These are phyloP conservation scores for Gallinago solitaria DNA, from an alignment of 2,797 vertebrate genomes.

Conservation along the genomic window DNA sequence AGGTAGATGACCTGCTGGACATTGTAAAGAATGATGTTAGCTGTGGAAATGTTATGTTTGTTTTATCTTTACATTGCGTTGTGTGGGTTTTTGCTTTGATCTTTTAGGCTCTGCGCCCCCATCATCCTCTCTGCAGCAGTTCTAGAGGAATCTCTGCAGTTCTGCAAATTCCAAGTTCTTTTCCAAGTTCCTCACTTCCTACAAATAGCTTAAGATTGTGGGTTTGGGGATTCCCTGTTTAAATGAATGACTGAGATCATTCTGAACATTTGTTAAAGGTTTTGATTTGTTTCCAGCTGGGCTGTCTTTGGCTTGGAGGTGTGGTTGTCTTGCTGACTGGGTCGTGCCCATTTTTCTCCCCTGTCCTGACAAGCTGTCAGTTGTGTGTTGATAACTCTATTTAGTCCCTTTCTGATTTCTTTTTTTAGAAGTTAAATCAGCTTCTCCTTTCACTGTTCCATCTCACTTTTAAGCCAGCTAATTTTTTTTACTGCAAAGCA, in stretches of 20 bases:
- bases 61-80: neutral
- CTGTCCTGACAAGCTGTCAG: neutral
- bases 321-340: neutral
- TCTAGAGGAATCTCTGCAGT: neutral
- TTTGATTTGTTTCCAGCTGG: slow-evolving; percentile 34
- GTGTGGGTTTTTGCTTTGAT: neutral
- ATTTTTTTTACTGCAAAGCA: neutral
- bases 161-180: neutral
- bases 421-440: neutral
- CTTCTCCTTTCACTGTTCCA: neutral
- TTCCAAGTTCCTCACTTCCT: neutral
- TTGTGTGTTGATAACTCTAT: slow-evolving; percentile 2
- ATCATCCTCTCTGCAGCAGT: neutral
- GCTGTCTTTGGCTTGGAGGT: neutral
- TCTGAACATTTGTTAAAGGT: neutral
- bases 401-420: neutral
- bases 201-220: neutral
- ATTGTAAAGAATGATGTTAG: neutral
- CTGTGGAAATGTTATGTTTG: neutral
- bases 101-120: neutral
- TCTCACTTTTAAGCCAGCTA: neutral
- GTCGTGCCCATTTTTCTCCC: neutral
- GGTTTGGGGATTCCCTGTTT: neutral
- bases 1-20: neutral
- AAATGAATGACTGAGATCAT: neutral